phyloP scores from a whole-genome alignment of 2,888 invertebrate genomes.

The Microlaimidae sp. region DNA sequence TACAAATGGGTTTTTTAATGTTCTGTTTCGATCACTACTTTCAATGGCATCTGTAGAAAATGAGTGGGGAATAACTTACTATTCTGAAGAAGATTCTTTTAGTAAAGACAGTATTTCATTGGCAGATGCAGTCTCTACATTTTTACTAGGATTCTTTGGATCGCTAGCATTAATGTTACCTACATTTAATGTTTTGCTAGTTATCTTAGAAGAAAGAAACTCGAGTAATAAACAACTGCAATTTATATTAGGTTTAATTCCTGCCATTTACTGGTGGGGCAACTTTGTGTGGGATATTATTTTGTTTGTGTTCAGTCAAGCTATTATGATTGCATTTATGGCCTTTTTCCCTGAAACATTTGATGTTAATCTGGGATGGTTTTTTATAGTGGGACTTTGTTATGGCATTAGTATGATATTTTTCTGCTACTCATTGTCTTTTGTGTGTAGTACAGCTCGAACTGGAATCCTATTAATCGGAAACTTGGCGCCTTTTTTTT shows the following conservation, averaged over 20 bases:
- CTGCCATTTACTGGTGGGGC: slow-evolving; percentile 56
- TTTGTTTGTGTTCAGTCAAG: not conserved
- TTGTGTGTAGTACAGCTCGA: not conserved
- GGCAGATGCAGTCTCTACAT: no score
- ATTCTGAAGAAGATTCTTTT: no score
- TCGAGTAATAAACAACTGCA: slow-evolving; percentile 60
- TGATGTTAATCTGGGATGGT: not conserved
- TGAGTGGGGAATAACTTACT: no score
- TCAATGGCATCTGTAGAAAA: no score
- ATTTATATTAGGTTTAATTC: slow-evolving; percentile 53
- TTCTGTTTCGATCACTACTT: no score
- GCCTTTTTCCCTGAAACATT: slow-evolving; percentile 42
- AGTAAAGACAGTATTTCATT: no score
- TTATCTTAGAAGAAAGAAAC: slow-evolving; percentile 51
- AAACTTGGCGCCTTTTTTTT: not conserved
- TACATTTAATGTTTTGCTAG: not conserved
- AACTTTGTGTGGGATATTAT: slow-evolving; percentile 50
- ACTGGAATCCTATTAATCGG: not conserved
- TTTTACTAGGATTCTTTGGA: not conserved
- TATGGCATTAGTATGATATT: slow-evolving; percentile 7
- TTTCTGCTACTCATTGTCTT: not conserved
- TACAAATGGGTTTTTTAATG: no score
- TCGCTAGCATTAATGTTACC: slow-evolving; percentile 6
- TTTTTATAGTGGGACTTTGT: not conserved
- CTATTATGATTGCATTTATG: slow-evolving; percentile 12